Evolutionary conservation across 1,140 invertebrate genomes (phyloP), one percentile per base, ranked within the genome.

Genomic region (Pseudomyrmex concolor): DNA sequence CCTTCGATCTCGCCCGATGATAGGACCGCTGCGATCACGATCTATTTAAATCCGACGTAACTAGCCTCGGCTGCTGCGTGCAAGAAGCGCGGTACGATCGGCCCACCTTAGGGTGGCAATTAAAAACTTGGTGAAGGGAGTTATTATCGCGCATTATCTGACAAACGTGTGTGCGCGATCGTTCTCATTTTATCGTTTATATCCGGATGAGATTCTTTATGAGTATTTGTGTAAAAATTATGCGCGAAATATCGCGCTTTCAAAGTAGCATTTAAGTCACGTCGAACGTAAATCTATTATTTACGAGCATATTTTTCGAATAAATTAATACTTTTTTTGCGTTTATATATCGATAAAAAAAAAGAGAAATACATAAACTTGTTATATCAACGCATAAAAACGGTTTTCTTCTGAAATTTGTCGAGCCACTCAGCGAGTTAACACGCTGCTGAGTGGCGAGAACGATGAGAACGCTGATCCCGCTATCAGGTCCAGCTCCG

Each of bases 21-120:
- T 43, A 63, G 71, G 76, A 5, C 63, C 73, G 62, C 13, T 70
- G 74, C 66, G 83, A 84, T 84, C 83, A 80, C 57, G 83, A 84
- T 84, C 83, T 80, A 84, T 84, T 70, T 84, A 84, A 84, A 84
- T 82, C 83, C 83, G 76, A 59, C 50, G 64, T 78, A 67, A 62
- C 64, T 83, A 83, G 73, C 25, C 62, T 83, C 59, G 45, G 25
- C n/a, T 62, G 78, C 54, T 67, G 54, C 51, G 19, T 62, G 45
- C 15, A 43, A 48, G 22, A 45, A 19, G 4, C 15, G 12, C 64
- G 34, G 17, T 48, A n/a, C 48, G 50, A 34, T 34, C 34, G 34
- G 34, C 34, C 10, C 13, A 5, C 17, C 22, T 22, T 43, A 71
- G 22, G 54, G 19, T 59, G 76, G 67, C 66, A 59, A 70, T 80